phyloP scores from a whole-genome alignment of 2,888 invertebrate genomes.

The Drosophila demipolita region DNA sequence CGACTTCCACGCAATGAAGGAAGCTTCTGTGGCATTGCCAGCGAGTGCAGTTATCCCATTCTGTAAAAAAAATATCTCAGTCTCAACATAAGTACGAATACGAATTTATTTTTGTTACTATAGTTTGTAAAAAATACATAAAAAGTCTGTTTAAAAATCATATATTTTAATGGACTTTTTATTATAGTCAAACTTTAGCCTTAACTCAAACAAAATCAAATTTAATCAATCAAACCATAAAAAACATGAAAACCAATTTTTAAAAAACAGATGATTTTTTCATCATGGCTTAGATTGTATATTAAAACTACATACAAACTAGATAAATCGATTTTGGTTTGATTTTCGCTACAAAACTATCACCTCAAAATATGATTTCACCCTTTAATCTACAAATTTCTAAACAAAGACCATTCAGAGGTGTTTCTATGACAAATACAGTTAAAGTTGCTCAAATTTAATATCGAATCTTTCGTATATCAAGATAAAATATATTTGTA shows the following conservation, averaged over 20 bases:
- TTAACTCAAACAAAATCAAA: no score
- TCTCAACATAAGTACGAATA: slow-evolving; percentile 22
- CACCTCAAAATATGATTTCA: not conserved
- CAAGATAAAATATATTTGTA: no score
- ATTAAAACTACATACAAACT: no score
- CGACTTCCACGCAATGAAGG: slow-evolving; percentile 79
- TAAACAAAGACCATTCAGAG: not conserved
- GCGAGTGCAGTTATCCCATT: slow-evolving; percentile 84
- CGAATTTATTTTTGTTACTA: slow-evolving; percentile 48
- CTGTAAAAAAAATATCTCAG: slow-evolving; percentile 47
- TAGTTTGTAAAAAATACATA: slow-evolving; percentile 46
- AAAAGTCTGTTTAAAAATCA: not conserved
- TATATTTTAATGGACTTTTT: not conserved
- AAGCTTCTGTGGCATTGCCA: slow-evolving; percentile 84
- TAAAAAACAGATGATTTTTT: no score
- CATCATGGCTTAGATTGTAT: no score
- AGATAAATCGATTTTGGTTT: no score
- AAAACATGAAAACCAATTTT: no score
- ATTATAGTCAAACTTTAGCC: not conserved
- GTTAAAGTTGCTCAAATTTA: not conserved
- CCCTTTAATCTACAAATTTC: not conserved
- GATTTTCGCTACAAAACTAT: no score
- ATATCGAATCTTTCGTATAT: not conserved
- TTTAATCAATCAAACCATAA: no score
- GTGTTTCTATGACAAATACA: not conserved